A percentile compares a stretch with the other conserved stretches of the same genome.
These are phyloP conservation scores for Panagrolaimus sp. DNA, from an alignment of 1,140 invertebrate species.

Conservation along the genomic window DNA sequence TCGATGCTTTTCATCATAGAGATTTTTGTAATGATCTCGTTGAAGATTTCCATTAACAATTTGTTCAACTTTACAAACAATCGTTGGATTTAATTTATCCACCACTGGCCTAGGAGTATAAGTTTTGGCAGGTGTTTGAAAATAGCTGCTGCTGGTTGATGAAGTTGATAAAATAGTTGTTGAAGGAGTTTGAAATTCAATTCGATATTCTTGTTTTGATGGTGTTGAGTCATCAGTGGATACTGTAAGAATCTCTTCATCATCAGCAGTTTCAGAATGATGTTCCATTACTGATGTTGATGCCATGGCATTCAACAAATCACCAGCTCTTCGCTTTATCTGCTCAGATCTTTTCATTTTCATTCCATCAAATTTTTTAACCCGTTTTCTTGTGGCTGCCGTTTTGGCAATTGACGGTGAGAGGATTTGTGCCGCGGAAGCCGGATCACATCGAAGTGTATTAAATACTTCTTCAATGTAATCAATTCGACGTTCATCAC, in stretches of 20 bases:
- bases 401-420: background rate
- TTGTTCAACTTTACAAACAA: background rate
- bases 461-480: conserved; percentile 4
- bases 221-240: background rate
- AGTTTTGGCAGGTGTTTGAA: too few species aligned
- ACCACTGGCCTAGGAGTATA: background rate
- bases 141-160: too few species aligned
- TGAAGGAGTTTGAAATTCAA: background rate
- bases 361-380: background rate
- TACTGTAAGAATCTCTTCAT: background rate
- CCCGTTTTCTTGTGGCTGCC: background rate
- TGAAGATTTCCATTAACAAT: conserved; percentile 4
- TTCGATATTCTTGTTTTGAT: background rate
- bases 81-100: background rate
- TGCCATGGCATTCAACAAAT: conserved; percentile 1
- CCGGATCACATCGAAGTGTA: background rate
- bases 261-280: background rate
- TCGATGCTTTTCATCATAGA: conserved; percentile 6
- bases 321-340: background rate
- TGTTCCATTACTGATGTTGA: background rate
- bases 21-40: background rate
- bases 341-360: background rate
- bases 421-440: background rate
- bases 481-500: conserved; percentile 2
- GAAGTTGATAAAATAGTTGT: background rate